Percentiles rank a stretch among this genome's conserved stretches.
Evolutionary conservation across 2,113 vertebrate species (phyloP).

Genomic region (Microcebus jonahi): DNA sequence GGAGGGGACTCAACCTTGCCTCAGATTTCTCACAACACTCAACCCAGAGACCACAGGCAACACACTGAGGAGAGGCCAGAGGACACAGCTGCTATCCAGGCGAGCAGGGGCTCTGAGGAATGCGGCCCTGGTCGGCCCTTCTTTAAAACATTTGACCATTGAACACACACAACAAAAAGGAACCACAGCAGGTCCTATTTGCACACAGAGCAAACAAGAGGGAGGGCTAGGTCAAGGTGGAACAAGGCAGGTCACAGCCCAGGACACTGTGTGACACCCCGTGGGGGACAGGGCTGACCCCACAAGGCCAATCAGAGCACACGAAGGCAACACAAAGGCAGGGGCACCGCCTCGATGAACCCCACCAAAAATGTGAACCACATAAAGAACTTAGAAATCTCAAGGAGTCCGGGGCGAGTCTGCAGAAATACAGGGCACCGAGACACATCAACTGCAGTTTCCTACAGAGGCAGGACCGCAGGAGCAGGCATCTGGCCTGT

Average conservation of each 20-base stretch:
- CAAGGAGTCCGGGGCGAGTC: too few species aligned
- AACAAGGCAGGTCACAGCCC: too few species aligned
- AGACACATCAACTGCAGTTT: not conserved
- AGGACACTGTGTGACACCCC: not conserved
- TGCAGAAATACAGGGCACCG: fast-evolving
- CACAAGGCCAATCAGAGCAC: not conserved
- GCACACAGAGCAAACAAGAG: not conserved
- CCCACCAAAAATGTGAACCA: not conserved
- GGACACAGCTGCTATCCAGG: not conserved
- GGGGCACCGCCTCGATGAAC: fast-evolving
- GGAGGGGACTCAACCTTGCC: not conserved
- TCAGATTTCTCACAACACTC: not conserved
- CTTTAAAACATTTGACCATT: not conserved
- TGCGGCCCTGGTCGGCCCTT: not conserved
- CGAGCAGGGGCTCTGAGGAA: not conserved
- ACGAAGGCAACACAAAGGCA: not conserved
- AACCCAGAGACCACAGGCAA: not conserved
- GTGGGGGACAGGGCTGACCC: too few species aligned
- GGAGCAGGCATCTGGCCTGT: not conserved
- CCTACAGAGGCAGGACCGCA: not conserved
- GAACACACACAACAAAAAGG: not conserved
- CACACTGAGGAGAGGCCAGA: not conserved
- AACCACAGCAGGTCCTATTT: not conserved
- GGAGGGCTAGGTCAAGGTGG: not conserved
- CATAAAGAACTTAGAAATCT: not conserved